Evolutionary conservation across 1,140 invertebrate species (phyloP).

Genomic region (Dendrolimus punctatus): DNA sequence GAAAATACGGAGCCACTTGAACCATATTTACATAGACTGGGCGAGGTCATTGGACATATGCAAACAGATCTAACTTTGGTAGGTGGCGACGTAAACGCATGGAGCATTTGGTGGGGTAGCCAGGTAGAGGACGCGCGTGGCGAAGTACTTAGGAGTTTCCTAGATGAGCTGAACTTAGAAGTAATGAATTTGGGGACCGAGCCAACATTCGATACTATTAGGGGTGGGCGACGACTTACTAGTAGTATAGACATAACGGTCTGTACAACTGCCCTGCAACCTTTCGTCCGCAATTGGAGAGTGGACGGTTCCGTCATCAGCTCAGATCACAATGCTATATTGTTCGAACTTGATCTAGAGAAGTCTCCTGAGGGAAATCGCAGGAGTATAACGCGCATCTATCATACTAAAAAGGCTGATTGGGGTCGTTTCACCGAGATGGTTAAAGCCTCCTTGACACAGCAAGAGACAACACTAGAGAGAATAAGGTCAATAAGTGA

Average conservation of each 20-base stretch:
- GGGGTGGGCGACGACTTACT: not conserved
- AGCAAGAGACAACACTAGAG: not conserved
- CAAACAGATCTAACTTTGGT: not conserved
- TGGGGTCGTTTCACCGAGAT: not conserved
- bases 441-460: not conserved
- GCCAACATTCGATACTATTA: not conserved
- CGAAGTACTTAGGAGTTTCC: not conserved
- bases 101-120: not conserved
- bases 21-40: not conserved
- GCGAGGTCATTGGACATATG: not conserved
- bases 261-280: not conserved
- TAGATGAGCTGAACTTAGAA: not conserved
- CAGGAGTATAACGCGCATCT: not conserved
- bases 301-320: not conserved
- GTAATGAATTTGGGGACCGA: not conserved
- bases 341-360: not conserved
- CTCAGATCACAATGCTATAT: not conserved
- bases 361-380: not conserved
- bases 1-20: not conserved
- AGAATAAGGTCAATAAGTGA: not conserved
- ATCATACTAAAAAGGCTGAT: not conserved
- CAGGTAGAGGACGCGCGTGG: not conserved
- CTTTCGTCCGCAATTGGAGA: not conserved
- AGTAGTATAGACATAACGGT: not conserved
- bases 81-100: not conserved